Evolutionary conservation across 1,140 invertebrate genomes (phyloP).

Genomic region (Bombyx mandarina): DNA sequence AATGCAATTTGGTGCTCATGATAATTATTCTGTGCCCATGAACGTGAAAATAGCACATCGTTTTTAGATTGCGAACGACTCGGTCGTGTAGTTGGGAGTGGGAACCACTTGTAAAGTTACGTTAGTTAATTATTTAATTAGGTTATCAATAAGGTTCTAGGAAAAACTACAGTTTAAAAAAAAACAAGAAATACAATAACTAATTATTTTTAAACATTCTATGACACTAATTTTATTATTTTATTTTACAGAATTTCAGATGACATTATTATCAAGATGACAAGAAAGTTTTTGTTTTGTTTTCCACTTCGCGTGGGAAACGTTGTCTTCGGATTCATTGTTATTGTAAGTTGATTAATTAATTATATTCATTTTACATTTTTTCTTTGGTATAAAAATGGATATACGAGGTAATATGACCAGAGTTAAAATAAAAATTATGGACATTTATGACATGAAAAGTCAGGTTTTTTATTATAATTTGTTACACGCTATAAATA

Average conservation of each 20-base stretch:
- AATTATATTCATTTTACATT: too few species aligned
- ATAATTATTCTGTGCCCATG: constrained; percentile 28
- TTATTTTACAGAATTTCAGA: constrained; percentile 31
- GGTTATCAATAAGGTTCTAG: neutral
- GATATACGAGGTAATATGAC: too few species aligned
- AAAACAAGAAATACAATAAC: neutral
- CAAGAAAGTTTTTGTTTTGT: constrained; percentile 60
- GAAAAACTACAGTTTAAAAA: neutral
- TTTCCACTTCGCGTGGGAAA: constrained; percentile 56
- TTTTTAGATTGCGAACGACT: constrained; percentile 17
- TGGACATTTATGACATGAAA: too few species aligned
- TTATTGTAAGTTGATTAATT: constrained; percentile 43
- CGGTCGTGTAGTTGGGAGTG: constrained; percentile 23
- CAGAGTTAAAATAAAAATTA: too few species aligned
- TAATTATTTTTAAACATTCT: neutral
- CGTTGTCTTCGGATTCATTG: constrained; percentile 60
- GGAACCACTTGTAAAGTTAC: too few species aligned
- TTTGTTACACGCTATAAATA: too few species aligned
- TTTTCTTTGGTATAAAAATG: too few species aligned
- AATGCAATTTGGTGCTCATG: neutral
- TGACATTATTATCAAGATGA: constrained; percentile 39
- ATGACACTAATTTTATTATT: neutral
- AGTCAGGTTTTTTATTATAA: too few species aligned
- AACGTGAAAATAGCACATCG: constrained; percentile 40
- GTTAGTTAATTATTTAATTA: too few species aligned